These are phyloP conservation scores for Sinohyriopsis cumingii DNA, from an alignment of 2,888 invertebrate genomes.

Conservation along the genomic window DNA sequence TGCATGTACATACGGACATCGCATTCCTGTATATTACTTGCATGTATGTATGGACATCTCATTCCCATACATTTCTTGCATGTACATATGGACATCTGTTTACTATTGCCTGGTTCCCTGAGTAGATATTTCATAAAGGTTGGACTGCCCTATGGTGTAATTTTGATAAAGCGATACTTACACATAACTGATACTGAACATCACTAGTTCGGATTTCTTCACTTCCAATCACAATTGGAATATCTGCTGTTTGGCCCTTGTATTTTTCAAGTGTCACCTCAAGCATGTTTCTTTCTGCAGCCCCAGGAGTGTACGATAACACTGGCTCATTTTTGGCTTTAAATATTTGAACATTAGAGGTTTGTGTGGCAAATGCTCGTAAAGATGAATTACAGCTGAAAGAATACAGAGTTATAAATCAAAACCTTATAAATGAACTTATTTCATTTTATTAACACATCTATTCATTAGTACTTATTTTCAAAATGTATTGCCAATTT, in stretches of 20 bases:
- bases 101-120: no score
- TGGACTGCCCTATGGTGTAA: no score
- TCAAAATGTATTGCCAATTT: no score
- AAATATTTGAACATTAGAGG: conserved; percentile 37
- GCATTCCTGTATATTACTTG: no score
- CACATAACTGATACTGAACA: conserved; percentile 82
- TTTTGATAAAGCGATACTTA: conserved; percentile 34
- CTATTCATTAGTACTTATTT: no score
- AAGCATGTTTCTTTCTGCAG: conserved; percentile 84
- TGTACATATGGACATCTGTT: no score
- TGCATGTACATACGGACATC: no score
- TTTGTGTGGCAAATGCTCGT: conserved; percentile 11
- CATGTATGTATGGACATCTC: no score
- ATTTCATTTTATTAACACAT: no score
- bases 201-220: conserved; percentile 85
- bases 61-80: no score
- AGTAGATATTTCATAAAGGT: no score
- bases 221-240: conserved; percentile 97
- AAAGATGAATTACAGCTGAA: conserved; percentile 12
- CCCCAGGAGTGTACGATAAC: conserved; percentile 84
- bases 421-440: no score
- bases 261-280: conserved; percentile 81
- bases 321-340: conserved; percentile 73
- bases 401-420: background rate
- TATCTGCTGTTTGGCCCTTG: conserved; percentile 82